phyloP scores from a whole-genome alignment of 2,888 invertebrate genomes.

The Drosophila tripunctata region DNA sequence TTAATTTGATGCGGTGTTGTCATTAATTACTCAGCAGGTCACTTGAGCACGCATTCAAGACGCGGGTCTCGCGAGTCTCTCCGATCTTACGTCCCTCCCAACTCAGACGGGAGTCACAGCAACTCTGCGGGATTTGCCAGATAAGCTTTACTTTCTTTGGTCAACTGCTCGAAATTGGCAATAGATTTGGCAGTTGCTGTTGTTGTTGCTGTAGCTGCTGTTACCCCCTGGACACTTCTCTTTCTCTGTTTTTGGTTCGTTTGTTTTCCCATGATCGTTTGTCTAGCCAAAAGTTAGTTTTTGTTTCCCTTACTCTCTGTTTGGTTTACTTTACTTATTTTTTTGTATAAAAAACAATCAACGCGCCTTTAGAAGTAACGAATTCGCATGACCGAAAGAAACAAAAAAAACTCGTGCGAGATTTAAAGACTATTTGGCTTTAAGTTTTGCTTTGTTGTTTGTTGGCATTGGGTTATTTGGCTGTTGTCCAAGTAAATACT shows the following conservation, averaged over 20 bases:
- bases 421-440: conserved; percentile 57
- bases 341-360: conserved; percentile 65
- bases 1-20: conserved; percentile 36
- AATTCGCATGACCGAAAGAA: conserved; percentile 67
- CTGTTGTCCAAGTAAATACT: conserved; percentile 75
- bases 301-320: conserved; percentile 7
- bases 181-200: conserved; percentile 53
- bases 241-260: conserved; percentile 10
- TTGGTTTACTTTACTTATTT: not conserved
- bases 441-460: conserved; percentile 60
- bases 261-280: conserved; percentile 72
- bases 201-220: conserved; percentile 16
- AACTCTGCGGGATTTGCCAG: conserved; percentile 53
- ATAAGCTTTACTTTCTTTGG: conserved; percentile 66
- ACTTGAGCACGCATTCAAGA: conserved; percentile 66
- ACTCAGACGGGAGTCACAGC: conserved; percentile 18
- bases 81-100: not conserved
- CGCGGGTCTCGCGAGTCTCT: not conserved
- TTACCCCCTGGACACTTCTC: not conserved
- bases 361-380: conserved; percentile 65
- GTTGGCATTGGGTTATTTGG: conserved; percentile 26
- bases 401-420: conserved; percentile 53
- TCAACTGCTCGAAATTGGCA: conserved; percentile 64
- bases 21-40: conserved; percentile 76
- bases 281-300: conserved; percentile 54